A percentile compares a stretch with the other conserved stretches of the same genome.
phyloP scores from a whole-genome alignment of 2,113 vertebrate genomes.

The Peromyscus californicus region DNA sequence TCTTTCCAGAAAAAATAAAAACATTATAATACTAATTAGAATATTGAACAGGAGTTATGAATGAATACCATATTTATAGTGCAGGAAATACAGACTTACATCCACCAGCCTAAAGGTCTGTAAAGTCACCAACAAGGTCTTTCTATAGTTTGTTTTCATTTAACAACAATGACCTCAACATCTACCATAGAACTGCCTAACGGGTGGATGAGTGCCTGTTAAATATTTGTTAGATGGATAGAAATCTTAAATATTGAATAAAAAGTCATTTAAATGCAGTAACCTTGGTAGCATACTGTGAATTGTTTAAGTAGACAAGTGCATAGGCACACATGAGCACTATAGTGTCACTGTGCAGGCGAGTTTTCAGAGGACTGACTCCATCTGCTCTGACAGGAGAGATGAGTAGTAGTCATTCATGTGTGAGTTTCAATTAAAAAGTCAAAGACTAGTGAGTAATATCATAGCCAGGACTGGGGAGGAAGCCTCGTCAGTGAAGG shows the following conservation, averaged over 20 bases:
- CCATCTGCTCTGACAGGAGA: neutral
- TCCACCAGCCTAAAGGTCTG: neutral
- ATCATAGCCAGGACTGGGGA: neutral
- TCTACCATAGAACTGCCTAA: neutral
- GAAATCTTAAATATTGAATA: constrained; percentile 42
- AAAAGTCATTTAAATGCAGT: constrained; percentile 7
- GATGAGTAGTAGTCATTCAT: neutral
- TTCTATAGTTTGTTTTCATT: constrained; percentile 29
- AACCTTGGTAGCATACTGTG: neutral
- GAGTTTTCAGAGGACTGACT: neutral
- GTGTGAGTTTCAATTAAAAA: neutral
- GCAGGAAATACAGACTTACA: neutral
- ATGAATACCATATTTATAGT: neutral
- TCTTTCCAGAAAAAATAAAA: neutral
- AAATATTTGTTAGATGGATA: neutral
- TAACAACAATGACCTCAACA: neutral
- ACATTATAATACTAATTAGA: constrained; percentile 9
- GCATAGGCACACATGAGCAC: neutral
- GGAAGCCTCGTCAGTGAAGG: neutral
- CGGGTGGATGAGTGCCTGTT: neutral
- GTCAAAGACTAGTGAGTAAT: neutral
- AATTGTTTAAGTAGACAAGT: constrained; percentile 14
- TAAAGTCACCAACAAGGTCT: neutral
- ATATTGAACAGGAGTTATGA: neutral
- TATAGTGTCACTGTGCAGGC: neutral